These are phyloP conservation scores for Agrotis segetum DNA, from an alignment of 2,888 invertebrate genomes.

Conservation along the genomic window DNA sequence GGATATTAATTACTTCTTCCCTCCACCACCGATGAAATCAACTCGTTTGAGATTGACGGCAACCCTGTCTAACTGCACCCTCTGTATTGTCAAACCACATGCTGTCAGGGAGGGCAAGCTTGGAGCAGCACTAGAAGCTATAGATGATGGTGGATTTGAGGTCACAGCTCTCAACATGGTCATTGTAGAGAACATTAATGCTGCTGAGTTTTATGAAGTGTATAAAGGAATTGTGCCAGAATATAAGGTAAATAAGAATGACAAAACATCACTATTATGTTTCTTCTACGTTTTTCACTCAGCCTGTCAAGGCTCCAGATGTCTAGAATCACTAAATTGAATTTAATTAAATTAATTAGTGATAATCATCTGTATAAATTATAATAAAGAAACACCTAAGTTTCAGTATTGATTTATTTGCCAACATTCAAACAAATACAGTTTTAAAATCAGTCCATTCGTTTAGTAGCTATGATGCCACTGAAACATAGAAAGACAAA, in stretches of 20 bases:
- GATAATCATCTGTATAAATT: too few species aligned
- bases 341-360: neutral
- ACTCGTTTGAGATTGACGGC: constrained; percentile 89
- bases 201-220: constrained; percentile 97
- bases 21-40: constrained; percentile 79
- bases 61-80: constrained; percentile 92
- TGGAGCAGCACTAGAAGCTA: constrained; percentile 93
- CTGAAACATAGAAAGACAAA: too few species aligned
- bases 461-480: too few species aligned
- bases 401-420: too few species aligned
- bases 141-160: constrained; percentile 94
- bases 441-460: too few species aligned
- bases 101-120: constrained; percentile 94
- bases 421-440: too few species aligned
- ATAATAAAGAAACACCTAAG: too few species aligned
- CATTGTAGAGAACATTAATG: constrained; percentile 94
- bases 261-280: neutral
- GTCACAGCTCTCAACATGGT: constrained; percentile 96
- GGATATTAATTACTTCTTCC: constrained; percentile 93
- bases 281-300: neutral
- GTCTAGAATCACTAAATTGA: neutral
- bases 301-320: neutral
- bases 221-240: constrained; percentile 97
- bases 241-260: constrained; percentile 87
- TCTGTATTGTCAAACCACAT: constrained; percentile 97